Evolutionary conservation across 1,140 invertebrate genomes (phyloP).

Genomic region (Caenorhabditis latens): DNA sequence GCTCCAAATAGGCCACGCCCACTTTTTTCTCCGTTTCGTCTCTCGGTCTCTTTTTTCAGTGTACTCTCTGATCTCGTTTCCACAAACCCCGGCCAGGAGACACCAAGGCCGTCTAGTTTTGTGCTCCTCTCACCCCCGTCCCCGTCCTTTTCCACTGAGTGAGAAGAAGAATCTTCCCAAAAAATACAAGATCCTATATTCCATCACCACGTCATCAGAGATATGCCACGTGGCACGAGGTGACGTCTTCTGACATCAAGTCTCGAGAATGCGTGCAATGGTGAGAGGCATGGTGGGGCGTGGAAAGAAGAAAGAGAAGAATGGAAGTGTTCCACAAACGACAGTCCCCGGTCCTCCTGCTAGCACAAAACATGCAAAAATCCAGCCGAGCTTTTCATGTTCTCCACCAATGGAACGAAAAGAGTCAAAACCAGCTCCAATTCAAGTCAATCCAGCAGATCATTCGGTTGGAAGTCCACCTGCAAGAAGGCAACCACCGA

Average conservation of each 20-base stretch:
- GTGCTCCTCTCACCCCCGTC: not conserved
- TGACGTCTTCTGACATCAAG: not conserved
- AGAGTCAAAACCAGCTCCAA: not conserved
- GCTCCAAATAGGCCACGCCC: conserved; percentile 15
- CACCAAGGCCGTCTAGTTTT: not conserved
- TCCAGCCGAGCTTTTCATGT: conserved; percentile 39
- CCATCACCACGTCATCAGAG: no score
- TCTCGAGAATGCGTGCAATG: conserved; percentile 23
- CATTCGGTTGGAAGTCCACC: conserved; percentile 41
- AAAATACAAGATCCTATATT: no score
- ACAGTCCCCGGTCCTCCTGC: not conserved
- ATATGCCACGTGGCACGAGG: not conserved
- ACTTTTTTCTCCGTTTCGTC: not conserved
- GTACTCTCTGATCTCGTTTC: not conserved
- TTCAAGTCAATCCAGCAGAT: not conserved
- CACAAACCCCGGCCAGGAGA: not conserved
- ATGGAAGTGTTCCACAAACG: not conserved
- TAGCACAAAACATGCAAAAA: conserved; percentile 26
- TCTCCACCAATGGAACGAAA: conserved; percentile 14
- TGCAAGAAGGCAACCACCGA: not conserved
- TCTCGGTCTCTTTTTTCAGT: not conserved
- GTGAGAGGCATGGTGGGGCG: conserved; percentile 37
- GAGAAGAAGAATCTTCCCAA: not conserved
- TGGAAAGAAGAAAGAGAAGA: conserved; percentile 43
- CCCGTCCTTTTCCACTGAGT: not conserved